Conservation (phyloP, 2,797 vertebrate genomes). For the Enteromius thamalakanensis region DNA sequence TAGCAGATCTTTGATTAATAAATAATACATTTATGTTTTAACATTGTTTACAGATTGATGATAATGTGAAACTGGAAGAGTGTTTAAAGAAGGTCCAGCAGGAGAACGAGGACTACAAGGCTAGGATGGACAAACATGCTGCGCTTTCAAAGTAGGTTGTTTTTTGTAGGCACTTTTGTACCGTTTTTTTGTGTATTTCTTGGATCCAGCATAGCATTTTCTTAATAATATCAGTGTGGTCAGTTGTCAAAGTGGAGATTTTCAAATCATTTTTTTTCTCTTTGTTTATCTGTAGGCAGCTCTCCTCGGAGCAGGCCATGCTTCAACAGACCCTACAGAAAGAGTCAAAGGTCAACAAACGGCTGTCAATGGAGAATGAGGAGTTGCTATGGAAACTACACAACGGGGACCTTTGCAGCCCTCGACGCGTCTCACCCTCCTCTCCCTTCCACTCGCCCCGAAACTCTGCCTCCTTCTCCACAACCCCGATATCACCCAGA, state of each 20-base stretch:
- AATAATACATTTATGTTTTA: neutral
- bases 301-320: slow-evolving; percentile 88
- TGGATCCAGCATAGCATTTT: neutral
- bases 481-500: slow-evolving; percentile 84
- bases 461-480: slow-evolving; percentile 85
- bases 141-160: slow-evolving; percentile 87
- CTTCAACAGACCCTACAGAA: slow-evolving; percentile 92
- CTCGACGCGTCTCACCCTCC: slow-evolving; percentile 83
- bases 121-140: slow-evolving; percentile 93
- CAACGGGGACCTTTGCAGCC: slow-evolving; percentile 89
- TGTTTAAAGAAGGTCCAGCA: slow-evolving; percentile 88
- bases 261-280: neutral
- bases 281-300: slow-evolving; percentile 79
- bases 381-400: slow-evolving; percentile 96
- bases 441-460: slow-evolving; percentile 81
- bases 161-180: neutral
- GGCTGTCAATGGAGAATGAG: slow-evolving; percentile 96
- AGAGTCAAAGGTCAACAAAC: slow-evolving; percentile 95
- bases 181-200: neutral
- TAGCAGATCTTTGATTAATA: neutral
- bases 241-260: neutral
- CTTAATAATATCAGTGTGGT: neutral
- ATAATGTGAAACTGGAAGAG: slow-evolving; percentile 86
- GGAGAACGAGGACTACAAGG: slow-evolving; percentile 94
- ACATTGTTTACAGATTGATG: slow-evolving; percentile 79